Percentiles rank a stretch among this genome's conserved stretches.
Conservation (phyloP, 2,113 vertebrate genomes). For the Haliaeetus leucogaster region DNA sequence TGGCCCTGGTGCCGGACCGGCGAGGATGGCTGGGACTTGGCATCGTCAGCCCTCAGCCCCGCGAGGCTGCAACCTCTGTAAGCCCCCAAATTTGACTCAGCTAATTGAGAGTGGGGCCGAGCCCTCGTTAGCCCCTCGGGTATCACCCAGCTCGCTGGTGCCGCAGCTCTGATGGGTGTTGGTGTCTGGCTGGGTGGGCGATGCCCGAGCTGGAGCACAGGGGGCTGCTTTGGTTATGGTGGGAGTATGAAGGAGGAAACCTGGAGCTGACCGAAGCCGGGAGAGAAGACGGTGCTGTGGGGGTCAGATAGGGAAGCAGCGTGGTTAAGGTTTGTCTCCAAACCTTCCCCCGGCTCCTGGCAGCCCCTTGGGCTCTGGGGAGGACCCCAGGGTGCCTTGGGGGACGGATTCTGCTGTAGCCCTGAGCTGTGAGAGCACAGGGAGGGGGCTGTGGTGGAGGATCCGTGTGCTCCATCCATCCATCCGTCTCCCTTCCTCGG, state of each 20-base stretch:
- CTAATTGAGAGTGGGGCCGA: neutral
- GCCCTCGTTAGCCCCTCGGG: neutral
- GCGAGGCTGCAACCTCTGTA: rapidly evolving
- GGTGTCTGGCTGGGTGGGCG: neutral
- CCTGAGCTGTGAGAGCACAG: neutral
- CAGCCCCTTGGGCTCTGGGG: neutral
- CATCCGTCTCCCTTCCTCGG: rapidly evolving
- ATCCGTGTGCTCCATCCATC: neutral
- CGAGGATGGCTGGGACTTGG: neutral
- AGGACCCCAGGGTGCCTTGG: too few relatives aligned
- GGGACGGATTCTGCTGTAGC: neutral
- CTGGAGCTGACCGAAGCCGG: neutral
- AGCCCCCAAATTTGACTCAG: rapidly evolving
- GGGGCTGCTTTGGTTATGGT: rapidly evolving
- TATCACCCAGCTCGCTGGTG: rapidly evolving
- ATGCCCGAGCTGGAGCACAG: rapidly evolving
- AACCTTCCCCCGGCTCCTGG: neutral
- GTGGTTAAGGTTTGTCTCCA: neutral
- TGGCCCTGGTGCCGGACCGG: rapidly evolving
- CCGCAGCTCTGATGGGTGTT: neutral
- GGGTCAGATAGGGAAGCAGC: neutral
- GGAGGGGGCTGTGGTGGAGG: neutral
- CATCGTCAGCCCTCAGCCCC: neutral
- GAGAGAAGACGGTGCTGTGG: rapidly evolving
- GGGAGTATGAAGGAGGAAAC: neutral